Conservation (phyloP, 2,888 invertebrate genomes). For the Dascillus cervinus region DNA sequence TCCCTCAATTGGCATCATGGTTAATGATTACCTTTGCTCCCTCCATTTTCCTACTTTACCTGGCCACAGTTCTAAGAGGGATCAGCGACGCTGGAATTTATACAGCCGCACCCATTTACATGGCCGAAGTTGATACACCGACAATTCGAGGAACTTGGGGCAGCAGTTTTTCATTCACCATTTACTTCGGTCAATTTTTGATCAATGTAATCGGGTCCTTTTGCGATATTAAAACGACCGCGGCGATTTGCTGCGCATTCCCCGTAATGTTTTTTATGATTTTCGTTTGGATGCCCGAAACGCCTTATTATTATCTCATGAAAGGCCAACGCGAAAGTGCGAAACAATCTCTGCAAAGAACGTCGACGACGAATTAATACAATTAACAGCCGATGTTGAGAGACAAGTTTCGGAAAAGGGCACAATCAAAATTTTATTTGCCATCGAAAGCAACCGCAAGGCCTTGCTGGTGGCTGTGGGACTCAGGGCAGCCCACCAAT, state of each 20-base stretch:
- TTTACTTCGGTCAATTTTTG: slow-evolving; percentile 25
- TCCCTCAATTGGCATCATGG: slow-evolving; percentile 27
- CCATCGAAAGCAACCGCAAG: slow-evolving; percentile 25
- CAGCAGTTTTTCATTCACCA: slow-evolving; percentile 23
- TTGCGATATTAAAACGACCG: slow-evolving; percentile 46
- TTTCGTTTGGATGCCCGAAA: slow-evolving; percentile 58
- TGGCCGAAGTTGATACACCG: slow-evolving; percentile 30
- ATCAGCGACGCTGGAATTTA: slow-evolving; percentile 26
- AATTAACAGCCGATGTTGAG: slow-evolving; percentile 26
- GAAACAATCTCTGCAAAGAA: slow-evolving; percentile 22
- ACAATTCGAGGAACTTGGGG: slow-evolving; percentile 29
- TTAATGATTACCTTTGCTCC: slow-evolving; percentile 22
- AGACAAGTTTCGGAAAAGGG: slow-evolving; percentile 30
- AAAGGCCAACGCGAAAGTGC: slow-evolving; percentile 26
- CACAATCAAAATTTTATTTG: slow-evolving; percentile 27
- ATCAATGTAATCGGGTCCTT: slow-evolving; percentile 49
- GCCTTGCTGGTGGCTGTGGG: slow-evolving; percentile 27
- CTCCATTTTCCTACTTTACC: slow-evolving; percentile 27
- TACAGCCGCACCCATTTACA: slow-evolving; percentile 26
- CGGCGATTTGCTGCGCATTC: slow-evolving; percentile 49
- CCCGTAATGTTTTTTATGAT: slow-evolving; percentile 50
- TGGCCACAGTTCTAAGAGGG: slow-evolving; percentile 26
- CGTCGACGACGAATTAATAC: slow-evolving; percentile 23
- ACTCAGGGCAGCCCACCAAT: slow-evolving; percentile 26
- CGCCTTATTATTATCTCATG: slow-evolving; percentile 29